phyloP scores from a whole-genome alignment of 2,797 vertebrate genomes.

The Brotula barbata region DNA sequence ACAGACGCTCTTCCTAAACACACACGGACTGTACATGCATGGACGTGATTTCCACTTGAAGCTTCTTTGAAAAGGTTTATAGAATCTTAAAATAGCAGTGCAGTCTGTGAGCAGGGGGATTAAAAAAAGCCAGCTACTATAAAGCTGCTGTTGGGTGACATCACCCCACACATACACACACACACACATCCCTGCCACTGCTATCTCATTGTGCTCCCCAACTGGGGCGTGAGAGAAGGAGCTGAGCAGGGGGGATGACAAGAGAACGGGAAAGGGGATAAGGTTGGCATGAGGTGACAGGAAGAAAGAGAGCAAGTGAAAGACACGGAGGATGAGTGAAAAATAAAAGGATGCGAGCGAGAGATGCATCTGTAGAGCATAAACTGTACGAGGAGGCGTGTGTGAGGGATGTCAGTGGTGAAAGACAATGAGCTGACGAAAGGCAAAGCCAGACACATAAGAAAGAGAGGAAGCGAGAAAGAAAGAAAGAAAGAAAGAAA shows the following conservation, averaged over 20 bases:
- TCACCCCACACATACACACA: constrained; percentile 44
- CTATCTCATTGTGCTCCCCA: constrained; percentile 71
- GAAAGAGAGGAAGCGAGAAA: not conserved
- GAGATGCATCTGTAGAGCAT: constrained; percentile 19
- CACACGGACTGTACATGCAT: constrained; percentile 27
- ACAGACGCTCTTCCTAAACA: constrained; percentile 32
- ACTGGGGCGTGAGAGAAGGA: constrained; percentile 75
- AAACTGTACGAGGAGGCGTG: constrained; percentile 4
- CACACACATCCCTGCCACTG: constrained; percentile 46
- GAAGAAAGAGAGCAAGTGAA: constrained; percentile 49
- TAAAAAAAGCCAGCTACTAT: constrained; percentile 71
- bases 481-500: constrained; percentile 31
- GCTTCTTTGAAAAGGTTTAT: constrained; percentile 74
- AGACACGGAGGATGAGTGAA: constrained; percentile 32
- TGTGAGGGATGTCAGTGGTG: constrained; percentile 15
- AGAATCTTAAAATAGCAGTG: constrained; percentile 78
- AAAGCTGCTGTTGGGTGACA: constrained; percentile 66
- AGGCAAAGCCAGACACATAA: constrained; percentile 21
- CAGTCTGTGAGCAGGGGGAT: constrained; percentile 70
- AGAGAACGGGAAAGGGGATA: constrained; percentile 51
- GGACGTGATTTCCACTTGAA: constrained; percentile 62
- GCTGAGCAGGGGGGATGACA: constrained; percentile 49
- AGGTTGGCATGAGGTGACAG: constrained; percentile 60
- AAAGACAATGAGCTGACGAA: not conserved
- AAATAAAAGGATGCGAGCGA: constrained; percentile 38